Percentiles rank a stretch among this genome's conserved stretches.
These are phyloP conservation scores for Falco rusticolus DNA, from an alignment of 2,797 vertebrate species.

Conservation along the genomic window DNA sequence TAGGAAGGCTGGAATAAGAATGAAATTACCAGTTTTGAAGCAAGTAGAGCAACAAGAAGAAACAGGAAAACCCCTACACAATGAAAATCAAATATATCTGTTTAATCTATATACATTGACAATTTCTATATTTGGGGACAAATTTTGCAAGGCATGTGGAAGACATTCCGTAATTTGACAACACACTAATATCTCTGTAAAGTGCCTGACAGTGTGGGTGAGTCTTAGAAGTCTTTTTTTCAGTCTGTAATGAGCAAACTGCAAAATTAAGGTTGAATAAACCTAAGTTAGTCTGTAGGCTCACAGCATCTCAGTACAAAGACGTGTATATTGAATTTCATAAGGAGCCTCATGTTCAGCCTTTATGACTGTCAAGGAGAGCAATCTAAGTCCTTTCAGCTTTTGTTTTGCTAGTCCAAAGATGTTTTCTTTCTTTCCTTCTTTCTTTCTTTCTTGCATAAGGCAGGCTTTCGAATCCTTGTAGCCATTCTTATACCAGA, in stretches of 20 bases:
- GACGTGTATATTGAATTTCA: neutral
- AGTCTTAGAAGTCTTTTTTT: neutral
- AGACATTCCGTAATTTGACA: neutral
- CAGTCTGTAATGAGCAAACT: neutral
- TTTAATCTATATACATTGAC: neutral
- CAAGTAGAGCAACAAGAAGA: neutral
- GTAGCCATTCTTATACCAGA: neutral
- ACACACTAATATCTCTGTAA: neutral
- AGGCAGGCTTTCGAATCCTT: neutral
- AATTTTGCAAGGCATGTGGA: neutral
- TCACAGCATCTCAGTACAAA: neutral
- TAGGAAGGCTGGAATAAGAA: neutral
- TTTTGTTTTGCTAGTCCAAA: neutral
- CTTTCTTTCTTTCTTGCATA: neutral
- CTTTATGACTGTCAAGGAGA: neutral
- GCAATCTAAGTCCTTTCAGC: neutral
- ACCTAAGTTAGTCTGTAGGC: neutral
- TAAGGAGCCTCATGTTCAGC: neutral
- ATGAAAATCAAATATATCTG: neutral
- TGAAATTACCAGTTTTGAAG: neutral
- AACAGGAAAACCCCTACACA: neutral
- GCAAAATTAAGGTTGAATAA: neutral
- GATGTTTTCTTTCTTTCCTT: neutral
- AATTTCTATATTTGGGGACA: neutral
- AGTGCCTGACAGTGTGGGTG: neutral